These are phyloP conservation scores for Caenorhabditis drosophilae DNA, from an alignment of 2,888 invertebrate species.

Conservation along the genomic window DNA sequence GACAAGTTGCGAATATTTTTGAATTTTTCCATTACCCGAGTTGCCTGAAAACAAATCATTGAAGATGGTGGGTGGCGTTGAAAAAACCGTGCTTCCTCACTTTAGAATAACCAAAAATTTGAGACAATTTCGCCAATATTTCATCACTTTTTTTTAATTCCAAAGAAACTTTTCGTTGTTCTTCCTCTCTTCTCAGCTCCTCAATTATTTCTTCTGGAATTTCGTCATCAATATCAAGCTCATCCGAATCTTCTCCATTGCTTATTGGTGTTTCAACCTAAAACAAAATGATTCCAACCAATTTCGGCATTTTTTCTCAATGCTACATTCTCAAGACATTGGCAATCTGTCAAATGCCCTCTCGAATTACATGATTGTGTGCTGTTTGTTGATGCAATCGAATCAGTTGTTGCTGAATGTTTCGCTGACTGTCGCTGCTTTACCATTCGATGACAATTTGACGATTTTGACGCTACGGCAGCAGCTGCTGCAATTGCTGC, in stretches of 20 bases:
- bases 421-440: conserved; percentile 5
- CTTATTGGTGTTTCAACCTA: background rate
- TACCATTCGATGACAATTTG: background rate
- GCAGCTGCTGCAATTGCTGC: too few species aligned
- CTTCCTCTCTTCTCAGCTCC: conserved; percentile 7
- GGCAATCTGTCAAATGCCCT: background rate
- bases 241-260: too few species aligned
- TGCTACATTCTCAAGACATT: background rate
- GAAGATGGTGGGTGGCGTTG: background rate
- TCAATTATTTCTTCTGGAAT: conserved; percentile 7
- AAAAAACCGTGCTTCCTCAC: background rate
- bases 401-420: conserved; percentile 17
- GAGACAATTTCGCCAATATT: conserved; percentile 30
- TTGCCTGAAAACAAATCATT: conserved; percentile 14
- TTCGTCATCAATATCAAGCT: background rate
- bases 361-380: background rate
- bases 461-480: conserved; percentile 21
- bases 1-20: conserved; percentile 16
- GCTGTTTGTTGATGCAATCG: background rate
- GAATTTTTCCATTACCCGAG: conserved; percentile 34
- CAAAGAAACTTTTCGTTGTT: conserved; percentile 4
- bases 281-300: too few species aligned
- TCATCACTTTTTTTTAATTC: conserved; percentile 26
- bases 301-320: too few species aligned
- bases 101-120: conserved; percentile 38